Evolutionary conservation across 2,113 vertebrate genomes (phyloP), one percentile per base, ranked within the genome.

Genomic region (Agelaius phoeniceus): DNA sequence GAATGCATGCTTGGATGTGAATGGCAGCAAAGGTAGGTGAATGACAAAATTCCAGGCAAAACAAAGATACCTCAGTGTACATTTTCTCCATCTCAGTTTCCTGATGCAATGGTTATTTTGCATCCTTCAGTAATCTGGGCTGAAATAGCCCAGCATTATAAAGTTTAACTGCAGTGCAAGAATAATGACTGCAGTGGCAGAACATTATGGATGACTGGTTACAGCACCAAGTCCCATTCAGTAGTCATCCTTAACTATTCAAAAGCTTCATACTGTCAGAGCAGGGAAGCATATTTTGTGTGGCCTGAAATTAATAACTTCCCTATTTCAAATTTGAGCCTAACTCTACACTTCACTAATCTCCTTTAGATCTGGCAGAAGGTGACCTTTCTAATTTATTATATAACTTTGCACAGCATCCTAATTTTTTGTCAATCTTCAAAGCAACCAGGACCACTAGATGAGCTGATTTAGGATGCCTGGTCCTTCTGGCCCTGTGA

Each of bases 101-200:
- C 54, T 67, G 55, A 89, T 52, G 27, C 78, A 93, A 35, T 23
- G 65, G 90, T 82, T 93, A 80, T 84, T 95, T 95, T 57, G 19
- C 73, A 74, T 76, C 76, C 57, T 92, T 82, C 67, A 93, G 82
- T 75, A 94, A 62, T 28, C 58, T 59, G 65, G 28, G 55, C 24
- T 97, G 87, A 97, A 97, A 89, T 92, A 96, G 35, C 27, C n/a
- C 81, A 69, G 52, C 59, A 63, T 77, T 84, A 82, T 72, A 90
- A 96, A 90, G 51, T 54, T 87, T 93, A 89, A 89, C 93, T 95
- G 90, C 67, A 93, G 55, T 46, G 63, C 51, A 90, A 96, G 87
- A 97, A 79, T 90, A 88, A 72, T 86, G 84, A 74, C 84, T 93
- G 85, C 92, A 83, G 58, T 58, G 68, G 72, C 83, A 92, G 83